Evolutionary conservation across 2,888 invertebrate species (phyloP), one percentile per base, ranked within the genome.

Genomic region (Gymnocheta viridis): DNA sequence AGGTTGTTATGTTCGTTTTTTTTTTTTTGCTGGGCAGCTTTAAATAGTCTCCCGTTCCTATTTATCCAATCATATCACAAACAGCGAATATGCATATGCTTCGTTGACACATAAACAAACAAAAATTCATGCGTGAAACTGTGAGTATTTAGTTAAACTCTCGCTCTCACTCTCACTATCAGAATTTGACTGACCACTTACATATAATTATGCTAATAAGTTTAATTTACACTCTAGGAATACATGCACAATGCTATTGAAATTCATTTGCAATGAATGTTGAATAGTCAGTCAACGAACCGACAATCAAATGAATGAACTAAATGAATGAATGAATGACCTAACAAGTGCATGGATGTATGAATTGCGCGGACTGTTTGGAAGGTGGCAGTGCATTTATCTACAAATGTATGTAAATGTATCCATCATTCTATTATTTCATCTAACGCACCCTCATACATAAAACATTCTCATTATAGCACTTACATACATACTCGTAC

Each of bases 121-220:
- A 32, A 2, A 51, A 17, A n/a, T 27, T n/a, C 10, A 64, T 22
- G 22, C 22, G 9, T 49, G n/a, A 14, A 66, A 12, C 0, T 29
- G 12, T 51, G 51, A 17, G 32, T 60, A 27, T 47, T 14, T n/a
- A 19, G 17, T n/a, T 22, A 54, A 64, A 64, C 54, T 56, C 47
- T 60, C 32, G 62, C 62, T 60, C 60, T 69, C 70, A 29, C 22
- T 62, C 22, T 32, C 17, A 14, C 10, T 17, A 7, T 22, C 24
- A 62, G 58, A 73, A 62, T 44, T 73, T 66, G 74, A 64, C 62
- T 64, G 70, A 66, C 38, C 83, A 74, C 66, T 83, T 83, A 70
- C 80, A 74, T 76, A 79, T 76, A 83, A 80, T 83, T 83, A 83
- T 83, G 83, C 70, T 83, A 83, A 83, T 83, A 70, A 76, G 76